phyloP scores from a whole-genome alignment of 1,140 invertebrate genomes.

The Pseudomyrmex flavicornis region DNA sequence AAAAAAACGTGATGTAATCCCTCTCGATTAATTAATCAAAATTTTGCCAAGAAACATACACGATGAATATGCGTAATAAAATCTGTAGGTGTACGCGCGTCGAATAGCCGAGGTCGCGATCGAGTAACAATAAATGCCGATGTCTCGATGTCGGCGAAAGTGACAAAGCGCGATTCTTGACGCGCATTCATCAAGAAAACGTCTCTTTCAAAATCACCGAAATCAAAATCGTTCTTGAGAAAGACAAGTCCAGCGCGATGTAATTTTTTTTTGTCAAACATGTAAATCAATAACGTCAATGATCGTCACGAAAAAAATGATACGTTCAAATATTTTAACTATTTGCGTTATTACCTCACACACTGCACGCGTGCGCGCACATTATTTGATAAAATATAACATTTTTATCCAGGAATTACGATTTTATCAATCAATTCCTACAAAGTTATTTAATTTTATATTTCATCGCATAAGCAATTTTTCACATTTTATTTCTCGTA shows the following conservation, averaged over 20 bases:
- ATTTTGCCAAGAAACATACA: not conserved
- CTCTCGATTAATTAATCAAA: slow-evolving; percentile 30
- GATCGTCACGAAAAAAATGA: too few species aligned
- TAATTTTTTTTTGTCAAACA: too few species aligned
- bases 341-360: slow-evolving; percentile 22
- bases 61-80: not conserved
- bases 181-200: not conserved
- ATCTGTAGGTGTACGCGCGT: not conserved
- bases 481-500: slow-evolving; percentile 54
- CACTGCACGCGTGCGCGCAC: not conserved
- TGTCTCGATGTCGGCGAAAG: slow-evolving; percentile 74
- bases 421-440: slow-evolving; percentile 42
- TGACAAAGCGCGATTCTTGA: slow-evolving; percentile 80
- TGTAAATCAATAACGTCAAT: too few species aligned
- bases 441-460: slow-evolving; percentile 55
- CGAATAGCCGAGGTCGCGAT: slow-evolving; percentile 67
- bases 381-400: slow-evolving; percentile 19
- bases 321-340: not conserved
- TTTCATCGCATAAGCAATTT: slow-evolving; percentile 47
- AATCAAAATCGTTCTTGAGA: slow-evolving; percentile 70
- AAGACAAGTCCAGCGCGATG: slow-evolving; percentile 75
- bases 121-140: slow-evolving; percentile 77
- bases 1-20: not conserved
- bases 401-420: slow-evolving; percentile 43
- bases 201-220: slow-evolving; percentile 59